Evolutionary conservation across 2,888 invertebrate genomes (phyloP).

Genomic region (Glaucopsyche alexis): DNA sequence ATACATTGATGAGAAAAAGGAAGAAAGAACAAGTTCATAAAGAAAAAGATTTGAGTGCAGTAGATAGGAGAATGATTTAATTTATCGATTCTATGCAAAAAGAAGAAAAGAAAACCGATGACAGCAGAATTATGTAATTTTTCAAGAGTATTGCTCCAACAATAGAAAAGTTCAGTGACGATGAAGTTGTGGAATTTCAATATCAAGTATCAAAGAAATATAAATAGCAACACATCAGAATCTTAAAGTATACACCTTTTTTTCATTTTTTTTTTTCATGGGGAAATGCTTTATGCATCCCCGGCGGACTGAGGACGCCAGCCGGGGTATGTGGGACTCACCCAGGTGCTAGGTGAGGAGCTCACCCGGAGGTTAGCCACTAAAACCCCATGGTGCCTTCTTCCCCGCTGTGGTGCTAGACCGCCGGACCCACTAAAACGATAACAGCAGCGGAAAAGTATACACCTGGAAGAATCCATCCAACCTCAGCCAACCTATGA

Average conservation of each 20-base stretch:
- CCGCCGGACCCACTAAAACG: too few species aligned
- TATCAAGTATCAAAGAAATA: conserved; percentile 41
- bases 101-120: conserved; percentile 35
- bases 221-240: conserved; percentile 37
- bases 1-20: conserved; percentile 36
- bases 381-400: too few species aligned
- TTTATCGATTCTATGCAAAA: conserved; percentile 41
- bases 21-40: conserved; percentile 32
- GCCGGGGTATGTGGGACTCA: too few species aligned
- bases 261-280: too few species aligned
- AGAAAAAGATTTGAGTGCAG: too few species aligned
- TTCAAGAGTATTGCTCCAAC: conserved; percentile 42
- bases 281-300: too few species aligned
- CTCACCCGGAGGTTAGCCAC: too few species aligned
- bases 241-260: conserved; percentile 36
- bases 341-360: too few species aligned
- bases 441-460: too few species aligned
- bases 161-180: conserved; percentile 41
- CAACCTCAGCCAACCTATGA: conserved; percentile 35
- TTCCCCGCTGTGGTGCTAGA: too few species aligned
- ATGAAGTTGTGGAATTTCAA: conserved; percentile 43
- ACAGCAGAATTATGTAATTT: conserved; percentile 36
- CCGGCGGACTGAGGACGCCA: too few species aligned
- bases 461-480: conserved; percentile 36
- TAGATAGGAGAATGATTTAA: conserved; percentile 29